These are phyloP conservation scores for Drosophila meridionalis DNA, from an alignment of 2,888 invertebrate genomes.

Conservation along the genomic window DNA sequence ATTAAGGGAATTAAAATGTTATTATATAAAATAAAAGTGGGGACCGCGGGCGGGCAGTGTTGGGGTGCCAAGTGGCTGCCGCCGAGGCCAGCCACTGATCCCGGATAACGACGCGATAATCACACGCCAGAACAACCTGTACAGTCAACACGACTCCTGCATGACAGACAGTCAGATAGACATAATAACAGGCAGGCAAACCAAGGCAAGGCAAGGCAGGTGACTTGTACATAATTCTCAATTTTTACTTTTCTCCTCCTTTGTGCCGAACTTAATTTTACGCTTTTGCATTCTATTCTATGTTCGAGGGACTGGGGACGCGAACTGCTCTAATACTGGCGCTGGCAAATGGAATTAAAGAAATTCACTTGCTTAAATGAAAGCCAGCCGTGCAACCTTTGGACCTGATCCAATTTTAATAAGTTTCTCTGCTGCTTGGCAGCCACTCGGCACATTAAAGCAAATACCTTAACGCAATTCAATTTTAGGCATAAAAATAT, in stretches of 20 bases:
- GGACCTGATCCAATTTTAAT: slow-evolving; percentile 44
- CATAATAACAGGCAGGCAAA: slow-evolving; percentile 21
- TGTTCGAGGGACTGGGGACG: slow-evolving; percentile 15
- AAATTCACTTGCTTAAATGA: slow-evolving; percentile 33
- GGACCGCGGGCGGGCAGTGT: slow-evolving; percentile 17
- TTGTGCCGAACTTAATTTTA: slow-evolving; percentile 71
- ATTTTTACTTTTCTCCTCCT: slow-evolving; percentile 56
- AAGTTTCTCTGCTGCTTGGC: slow-evolving; percentile 34
- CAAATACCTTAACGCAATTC: slow-evolving; percentile 15
- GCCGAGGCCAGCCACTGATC: slow-evolving; percentile 67
- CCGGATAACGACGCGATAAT: slow-evolving; percentile 78
- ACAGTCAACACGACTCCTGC: slow-evolving; percentile 35
- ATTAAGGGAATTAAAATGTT: slow-evolving; percentile 81
- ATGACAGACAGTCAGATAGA: slow-evolving; percentile 51
- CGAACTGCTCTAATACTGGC: slow-evolving; percentile 4
- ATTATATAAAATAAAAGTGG: slow-evolving; percentile 67
- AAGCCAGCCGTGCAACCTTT: slow-evolving; percentile 28
- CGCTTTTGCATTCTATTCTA: slow-evolving; percentile 71
- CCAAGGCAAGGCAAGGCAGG: slow-evolving; percentile 30
- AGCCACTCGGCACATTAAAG: slow-evolving; percentile 23
- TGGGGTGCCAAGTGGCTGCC: slow-evolving; percentile 44
- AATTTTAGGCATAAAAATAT: slow-evolving; percentile 16
- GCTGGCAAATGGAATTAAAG: slow-evolving; percentile 27
- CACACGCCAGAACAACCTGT: slow-evolving; percentile 62
- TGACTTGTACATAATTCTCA: slow-evolving; percentile 60